Evolutionary conservation across 2,888 invertebrate species (phyloP).

Genomic region (Aspidiotus destructor): DNA sequence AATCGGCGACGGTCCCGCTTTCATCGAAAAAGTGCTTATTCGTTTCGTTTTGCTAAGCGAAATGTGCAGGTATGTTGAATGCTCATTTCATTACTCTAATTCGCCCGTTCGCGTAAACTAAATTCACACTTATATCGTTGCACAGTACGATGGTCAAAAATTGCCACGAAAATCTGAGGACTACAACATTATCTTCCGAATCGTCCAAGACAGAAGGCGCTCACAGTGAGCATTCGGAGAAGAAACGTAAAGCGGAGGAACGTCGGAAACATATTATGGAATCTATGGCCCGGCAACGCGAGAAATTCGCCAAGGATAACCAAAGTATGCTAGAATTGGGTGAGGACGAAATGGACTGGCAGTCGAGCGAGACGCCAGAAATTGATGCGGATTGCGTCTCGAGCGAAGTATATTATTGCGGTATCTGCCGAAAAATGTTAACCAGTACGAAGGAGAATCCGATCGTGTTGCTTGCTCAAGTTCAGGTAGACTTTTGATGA

Average conservation of each 20-base stretch:
- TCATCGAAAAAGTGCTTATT: constrained; percentile 68
- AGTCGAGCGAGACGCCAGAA: neutral
- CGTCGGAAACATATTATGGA: constrained; percentile 86
- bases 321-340: neutral
- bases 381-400: neutral
- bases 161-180: neutral
- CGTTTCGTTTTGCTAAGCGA: constrained; percentile 63
- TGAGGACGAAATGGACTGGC: constrained; percentile 18
- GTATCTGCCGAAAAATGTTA: constrained; percentile 85
- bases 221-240: constrained; percentile 46
- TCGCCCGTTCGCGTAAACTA: neutral
- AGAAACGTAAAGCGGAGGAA: constrained; percentile 63
- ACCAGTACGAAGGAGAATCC: constrained; percentile 72
- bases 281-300: constrained; percentile 83
- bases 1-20: constrained; percentile 79
- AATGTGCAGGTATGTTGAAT: constrained; percentile 45
- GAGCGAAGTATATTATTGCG: constrained; percentile 67
- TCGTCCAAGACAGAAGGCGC: neutral
- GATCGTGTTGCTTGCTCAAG: constrained; percentile 78
- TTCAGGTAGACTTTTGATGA: constrained; percentile 45
- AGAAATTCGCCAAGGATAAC: constrained; percentile 49
- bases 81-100: neutral
- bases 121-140: too few species aligned
- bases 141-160: neutral
- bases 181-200: neutral